Conservation (phyloP, 2,888 invertebrate genomes). For the Hydropsyche betteni region DNA sequence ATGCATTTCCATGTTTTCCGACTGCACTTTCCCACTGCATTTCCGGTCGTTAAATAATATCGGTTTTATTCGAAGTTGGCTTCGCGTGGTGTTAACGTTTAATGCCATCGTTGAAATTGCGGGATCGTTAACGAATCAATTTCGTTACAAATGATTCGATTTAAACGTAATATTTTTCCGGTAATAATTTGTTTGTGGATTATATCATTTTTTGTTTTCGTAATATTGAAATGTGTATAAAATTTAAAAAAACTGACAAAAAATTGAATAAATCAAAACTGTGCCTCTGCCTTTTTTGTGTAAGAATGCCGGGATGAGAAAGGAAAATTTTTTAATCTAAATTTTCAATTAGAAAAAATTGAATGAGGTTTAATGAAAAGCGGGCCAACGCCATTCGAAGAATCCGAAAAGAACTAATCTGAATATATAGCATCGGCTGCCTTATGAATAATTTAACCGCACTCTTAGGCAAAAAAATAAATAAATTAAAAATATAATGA, state of each 20-base stretch:
- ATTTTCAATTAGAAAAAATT: slow-evolving; percentile 29
- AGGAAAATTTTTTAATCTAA: slow-evolving; percentile 28
- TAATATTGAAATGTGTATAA: background rate
- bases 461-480: slow-evolving; percentile 22
- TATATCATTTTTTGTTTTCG: too few relatives aligned
- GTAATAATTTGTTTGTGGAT: too few relatives aligned
- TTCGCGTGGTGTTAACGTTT: background rate
- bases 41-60: slow-evolving; percentile 19
- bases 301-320: background rate
- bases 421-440: slow-evolving; percentile 20
- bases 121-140: slow-evolving; percentile 9
- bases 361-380: slow-evolving; percentile 30
- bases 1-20: background rate
- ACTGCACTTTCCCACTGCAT: slow-evolving; percentile 1
- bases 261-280: slow-evolving; percentile 6
- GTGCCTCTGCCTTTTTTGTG: background rate
- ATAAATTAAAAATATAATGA: slow-evolving; percentile 31
- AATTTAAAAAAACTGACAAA: background rate
- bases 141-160: background rate
- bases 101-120: background rate
- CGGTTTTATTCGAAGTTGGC: background rate
- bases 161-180: too few relatives aligned
- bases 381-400: background rate
- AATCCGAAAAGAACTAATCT: slow-evolving; percentile 26
- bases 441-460: slow-evolving; percentile 31